Percentiles rank a stretch among this genome's conserved stretches.
These are phyloP conservation scores for Rattus norvegicus DNA, from an alignment of 2,113 vertebrate genomes.

Conservation along the genomic window GRCr8 NC_086020.1:13998501-13999000, in stretches of 20 bases:
- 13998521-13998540: constrained; percentile 40
- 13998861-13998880: constrained; percentile 64
- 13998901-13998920: constrained; percentile 71
- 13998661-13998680: not conserved
- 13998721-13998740: not conserved
- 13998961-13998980: too few species aligned
- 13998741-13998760: constrained; percentile 26
- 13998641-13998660: constrained; percentile 42
- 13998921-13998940: constrained; percentile 58
- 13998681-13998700: not conserved
- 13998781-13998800: not conserved
- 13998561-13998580: not conserved
- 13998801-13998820: constrained; percentile 51
- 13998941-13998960: constrained; percentile 64
- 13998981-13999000: not conserved
- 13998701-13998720: not conserved
- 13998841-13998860: constrained; percentile 71
- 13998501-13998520: constrained; percentile 2
- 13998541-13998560: constrained; percentile 45
- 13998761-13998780: constrained; percentile 28
- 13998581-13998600: not conserved
- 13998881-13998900: constrained; percentile 71
- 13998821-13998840: constrained; percentile 62
- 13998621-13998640: not conserved
- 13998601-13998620: not conserved